Evolutionary conservation across 2,797 vertebrate species (phyloP), one percentile per base, ranked within the genome.

Genomic region (Iguana delicatissima): DNA sequence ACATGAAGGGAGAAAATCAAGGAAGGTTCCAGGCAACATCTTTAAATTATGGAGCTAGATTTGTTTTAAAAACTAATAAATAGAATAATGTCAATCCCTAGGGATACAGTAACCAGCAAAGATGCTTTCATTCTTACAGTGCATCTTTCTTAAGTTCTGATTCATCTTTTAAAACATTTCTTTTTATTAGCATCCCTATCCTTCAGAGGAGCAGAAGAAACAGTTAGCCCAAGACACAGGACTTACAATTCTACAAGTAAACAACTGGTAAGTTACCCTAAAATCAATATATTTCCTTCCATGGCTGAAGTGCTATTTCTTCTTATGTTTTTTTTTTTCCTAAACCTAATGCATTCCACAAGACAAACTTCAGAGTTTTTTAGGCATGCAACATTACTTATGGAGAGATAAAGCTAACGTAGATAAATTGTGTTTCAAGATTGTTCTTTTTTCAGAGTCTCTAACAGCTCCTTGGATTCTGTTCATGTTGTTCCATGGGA

Each of bases 201-300:
- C 99, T 90, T 99, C 99, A 97, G 99, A 99, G 98, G 99, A 99
- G 97, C 99, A 99, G 98, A 99, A 99, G 98, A 99, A 99, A 98
- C 99, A 99, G 98, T 98, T 99, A 98, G 99, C 99, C 96, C 99
- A 99, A 97, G 99, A 99, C 98, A 99, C 99, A 80, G 99, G 99
- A 97, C 98, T 99, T 97, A 99, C 99, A 97, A 99, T 99, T 97
- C 98, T 99, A 98, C 99, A 99, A 99, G 99, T 99, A 98, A 99
- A 99, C 98, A 99, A 99, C 98, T 99, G 99, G 99, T 99, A 98
- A 99, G 99, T 97, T 95, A 97, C 95, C 94, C 93, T 87, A 94
- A 95, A 95, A 96, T 97, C 95, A 95, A 96, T 97, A 95, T 95
- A 93, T 97, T 97, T 96, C 93, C 94, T 97, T 95, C 96, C 92